phyloP scores from a whole-genome alignment of 2,113 vertebrate species.

The Atrichornis clamosus region DNA sequence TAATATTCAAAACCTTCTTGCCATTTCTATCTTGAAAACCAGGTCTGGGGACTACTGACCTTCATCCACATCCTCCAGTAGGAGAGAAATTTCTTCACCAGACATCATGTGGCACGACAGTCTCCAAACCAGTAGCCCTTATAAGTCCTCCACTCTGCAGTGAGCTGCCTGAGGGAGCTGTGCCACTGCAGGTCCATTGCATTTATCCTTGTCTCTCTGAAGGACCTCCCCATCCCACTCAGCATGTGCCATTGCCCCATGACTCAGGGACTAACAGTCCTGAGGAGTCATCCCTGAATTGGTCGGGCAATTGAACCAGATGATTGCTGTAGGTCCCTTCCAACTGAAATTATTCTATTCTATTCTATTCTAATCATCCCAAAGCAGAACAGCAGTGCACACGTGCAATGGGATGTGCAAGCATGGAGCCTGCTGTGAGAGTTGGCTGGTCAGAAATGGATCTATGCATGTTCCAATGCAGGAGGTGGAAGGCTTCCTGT shows the following conservation, averaged over 20 bases:
- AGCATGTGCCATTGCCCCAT: neutral
- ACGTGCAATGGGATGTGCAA: fast-evolving
- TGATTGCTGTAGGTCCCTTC: neutral
- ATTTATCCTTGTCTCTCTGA: neutral
- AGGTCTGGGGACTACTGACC: too few species aligned
- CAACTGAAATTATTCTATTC: neutral
- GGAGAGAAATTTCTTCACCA: neutral
- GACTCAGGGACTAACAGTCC: neutral
- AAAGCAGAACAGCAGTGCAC: neutral
- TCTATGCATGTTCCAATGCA: fast-evolving
- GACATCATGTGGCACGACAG: neutral
- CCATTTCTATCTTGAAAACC: neutral
- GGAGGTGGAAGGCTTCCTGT: neutral
- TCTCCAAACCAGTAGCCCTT: neutral
- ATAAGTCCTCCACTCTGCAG: neutral
- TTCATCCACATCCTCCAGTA: neutral
- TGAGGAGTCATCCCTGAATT: neutral
- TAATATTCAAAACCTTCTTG: neutral
- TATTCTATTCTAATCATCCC: neutral
- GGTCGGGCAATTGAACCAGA: neutral
- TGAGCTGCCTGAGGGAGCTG: neutral
- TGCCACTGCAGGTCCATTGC: neutral
- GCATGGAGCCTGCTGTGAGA: fast-evolving
- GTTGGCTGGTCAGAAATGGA: fast-evolving
- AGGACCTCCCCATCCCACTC: neutral